Base-by-base conservation (phyloP, 2,888 invertebrate species). In the Dermolepida albohirtum region DNA sequence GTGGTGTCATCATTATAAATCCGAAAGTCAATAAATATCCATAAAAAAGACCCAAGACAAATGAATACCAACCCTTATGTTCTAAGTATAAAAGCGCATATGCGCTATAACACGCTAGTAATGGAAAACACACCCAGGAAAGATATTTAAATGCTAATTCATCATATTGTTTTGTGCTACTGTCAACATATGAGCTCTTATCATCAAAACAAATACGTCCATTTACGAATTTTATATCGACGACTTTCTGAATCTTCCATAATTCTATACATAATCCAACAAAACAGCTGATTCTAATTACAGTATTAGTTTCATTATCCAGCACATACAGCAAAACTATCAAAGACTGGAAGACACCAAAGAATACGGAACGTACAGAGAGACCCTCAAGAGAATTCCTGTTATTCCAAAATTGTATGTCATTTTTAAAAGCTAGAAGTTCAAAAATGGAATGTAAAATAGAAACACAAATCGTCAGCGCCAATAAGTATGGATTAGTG, bases 1-100 rank as follows among this genome's bases (percentile, higher is more conserved):
- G 99, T 5, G 99, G 99, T n/a, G 98, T 99, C 98, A 99, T 99
- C 95, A 98, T 97, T 67, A 99, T 99, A 82, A 99, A 99, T 70
- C 99, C 97, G 83, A 99, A 99, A 1, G 98, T 99, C 68, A 99
- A 86, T 67, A 99, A 87, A 84, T 97, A 99, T 64, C 99, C 98
- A 84, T 99, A 99, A 70, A 98, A 88, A 93, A 99, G 95, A 80
- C 93, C 94, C 34, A 99, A 88, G 41, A 97, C 89, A 86, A 96
- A 99, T 10, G 98, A 98, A 83, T 99, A 99, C 98, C 98, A 99
- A 75, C 99, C 97, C 82, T 95, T 97, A 84, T 99, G 98, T 82
- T 99, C 98, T 74, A 93, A 89, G 84, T 99, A 99, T 66, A 98
- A 84, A 49, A 99, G 84, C 0, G 98, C 98, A 83, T 99, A 99